Percentiles rank a stretch among this genome's conserved stretches.
These are phyloP conservation scores for Drosophila hamatofila DNA, from an alignment of 2,888 invertebrate species.

Conservation along the genomic window DNA sequence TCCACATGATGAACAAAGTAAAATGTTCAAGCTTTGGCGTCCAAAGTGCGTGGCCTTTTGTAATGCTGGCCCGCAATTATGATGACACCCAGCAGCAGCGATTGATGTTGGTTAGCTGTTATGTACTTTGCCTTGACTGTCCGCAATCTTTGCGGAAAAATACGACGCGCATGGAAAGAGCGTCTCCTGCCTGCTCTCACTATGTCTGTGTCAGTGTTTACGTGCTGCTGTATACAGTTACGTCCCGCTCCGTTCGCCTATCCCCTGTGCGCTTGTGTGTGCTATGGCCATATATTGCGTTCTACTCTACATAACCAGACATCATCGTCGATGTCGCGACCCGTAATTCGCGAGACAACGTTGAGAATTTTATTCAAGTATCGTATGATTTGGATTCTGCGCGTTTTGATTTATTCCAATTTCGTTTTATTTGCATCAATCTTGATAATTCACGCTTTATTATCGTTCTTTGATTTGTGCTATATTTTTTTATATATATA, in stretches of 20 bases:
- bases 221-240: constrained; percentile 36
- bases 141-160: constrained; percentile 61
- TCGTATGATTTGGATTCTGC: constrained; percentile 76
- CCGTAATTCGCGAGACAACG: constrained; percentile 59
- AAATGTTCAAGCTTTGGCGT: not conserved
- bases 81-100: constrained; percentile 5
- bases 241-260: constrained; percentile 23
- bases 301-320: constrained; percentile 77
- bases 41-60: constrained; percentile 30
- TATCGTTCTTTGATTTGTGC: not conserved
- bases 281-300: constrained; percentile 64
- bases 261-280: constrained; percentile 20
- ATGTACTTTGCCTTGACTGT: constrained; percentile 40
- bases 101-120: constrained; percentile 34
- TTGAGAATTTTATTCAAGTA: constrained; percentile 49
- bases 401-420: constrained; percentile 50
- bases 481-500: not conserved
- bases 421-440: constrained; percentile 26
- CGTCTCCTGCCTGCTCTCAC: constrained; percentile 40
- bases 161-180: constrained; percentile 56
- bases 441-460: constrained; percentile 29
- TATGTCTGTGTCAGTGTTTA: constrained; percentile 33
- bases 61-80: constrained; percentile 28
- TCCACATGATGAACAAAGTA: constrained; percentile 64
- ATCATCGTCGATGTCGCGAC: constrained; percentile 66